Conservation (phyloP, 2,888 invertebrate genomes). For the Parnassius mnemosyne region DNA sequence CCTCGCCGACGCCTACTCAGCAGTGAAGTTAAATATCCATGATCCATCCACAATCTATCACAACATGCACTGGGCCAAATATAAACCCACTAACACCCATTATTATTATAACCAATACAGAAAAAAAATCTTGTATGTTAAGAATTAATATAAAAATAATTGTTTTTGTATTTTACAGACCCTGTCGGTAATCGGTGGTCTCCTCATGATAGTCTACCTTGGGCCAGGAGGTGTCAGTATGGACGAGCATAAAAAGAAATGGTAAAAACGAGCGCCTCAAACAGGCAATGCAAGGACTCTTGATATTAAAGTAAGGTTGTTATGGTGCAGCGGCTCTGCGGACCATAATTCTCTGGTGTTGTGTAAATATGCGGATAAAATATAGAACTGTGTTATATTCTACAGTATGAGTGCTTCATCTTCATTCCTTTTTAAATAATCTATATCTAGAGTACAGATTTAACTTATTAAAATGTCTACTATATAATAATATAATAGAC, state of each 20-base stretch:
- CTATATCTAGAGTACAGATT: background rate
- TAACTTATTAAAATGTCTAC: too few relatives aligned
- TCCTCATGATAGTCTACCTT: conserved; percentile 98
- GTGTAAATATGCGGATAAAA: conserved; percentile 15
- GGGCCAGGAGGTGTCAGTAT: conserved; percentile 99
- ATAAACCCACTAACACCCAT: too few relatives aligned
- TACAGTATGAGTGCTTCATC: conserved; percentile 7
- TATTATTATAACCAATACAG: too few relatives aligned
- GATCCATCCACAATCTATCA: too few relatives aligned
- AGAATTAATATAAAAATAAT: background rate
- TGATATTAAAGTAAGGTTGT: conserved; percentile 29
- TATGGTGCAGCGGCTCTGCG: conserved; percentile 20
- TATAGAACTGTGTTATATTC: conserved; percentile 14
- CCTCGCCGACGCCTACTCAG: too few relatives aligned
- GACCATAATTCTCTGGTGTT: conserved; percentile 20
- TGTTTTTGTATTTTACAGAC: conserved; percentile 87
- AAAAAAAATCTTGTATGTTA: too few relatives aligned
- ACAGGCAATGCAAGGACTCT: conserved; percentile 22
- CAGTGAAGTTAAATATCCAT: too few relatives aligned
- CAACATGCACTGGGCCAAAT: too few relatives aligned
- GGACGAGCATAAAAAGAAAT: conserved; percentile 99
- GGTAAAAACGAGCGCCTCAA: conserved; percentile 81
- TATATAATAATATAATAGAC: too few relatives aligned
- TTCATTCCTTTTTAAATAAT: background rate
- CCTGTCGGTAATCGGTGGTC: conserved; percentile 98